Evolutionary conservation across 2,797 vertebrate genomes (phyloP).

Genomic region (Benthosema pterotum): DNA sequence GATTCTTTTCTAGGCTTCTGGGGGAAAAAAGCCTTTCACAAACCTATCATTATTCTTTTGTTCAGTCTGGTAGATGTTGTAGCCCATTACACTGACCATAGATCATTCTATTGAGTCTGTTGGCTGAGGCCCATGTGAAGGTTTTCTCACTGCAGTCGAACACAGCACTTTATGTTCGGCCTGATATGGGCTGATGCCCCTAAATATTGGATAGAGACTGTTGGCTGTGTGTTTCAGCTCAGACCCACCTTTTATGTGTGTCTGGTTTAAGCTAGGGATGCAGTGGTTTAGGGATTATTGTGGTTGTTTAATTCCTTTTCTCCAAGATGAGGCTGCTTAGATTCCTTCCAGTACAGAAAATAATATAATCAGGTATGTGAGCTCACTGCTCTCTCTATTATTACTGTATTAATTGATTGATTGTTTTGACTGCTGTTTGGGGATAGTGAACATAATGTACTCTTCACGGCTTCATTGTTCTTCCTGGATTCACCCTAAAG

Average conservation of each 20-base stretch:
- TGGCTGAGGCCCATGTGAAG: too few species aligned
- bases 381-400: slow-evolving; percentile 18
- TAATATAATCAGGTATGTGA: slow-evolving; percentile 51
- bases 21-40: too few species aligned
- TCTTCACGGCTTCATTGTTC: slow-evolving; percentile 53
- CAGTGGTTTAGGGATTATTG: slow-evolving; percentile 51
- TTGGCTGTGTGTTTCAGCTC: slow-evolving; percentile 37
- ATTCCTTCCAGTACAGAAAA: slow-evolving; percentile 31
- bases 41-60: too few species aligned
- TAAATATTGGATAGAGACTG: not conserved
- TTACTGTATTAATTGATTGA: slow-evolving; percentile 42
- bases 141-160: not conserved
- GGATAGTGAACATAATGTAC: slow-evolving; percentile 29
- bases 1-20: too few species aligned
- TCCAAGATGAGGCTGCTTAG: slow-evolving; percentile 32
- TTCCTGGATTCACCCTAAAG: slow-evolving; percentile 53
- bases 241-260: slow-evolving; percentile 49
- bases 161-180: too few species aligned
- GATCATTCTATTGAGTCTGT: too few species aligned
- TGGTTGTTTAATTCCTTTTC: slow-evolving; percentile 50
- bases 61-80: too few species aligned
- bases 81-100: too few species aligned
- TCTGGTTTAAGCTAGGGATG: slow-evolving; percentile 35
- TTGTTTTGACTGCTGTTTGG: slow-evolving; percentile 50
- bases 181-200: too few species aligned